These are phyloP conservation scores for Helicorthomorpha holstii DNA, from an alignment of 1,140 invertebrate genomes.

Conservation along the genomic window DNA sequence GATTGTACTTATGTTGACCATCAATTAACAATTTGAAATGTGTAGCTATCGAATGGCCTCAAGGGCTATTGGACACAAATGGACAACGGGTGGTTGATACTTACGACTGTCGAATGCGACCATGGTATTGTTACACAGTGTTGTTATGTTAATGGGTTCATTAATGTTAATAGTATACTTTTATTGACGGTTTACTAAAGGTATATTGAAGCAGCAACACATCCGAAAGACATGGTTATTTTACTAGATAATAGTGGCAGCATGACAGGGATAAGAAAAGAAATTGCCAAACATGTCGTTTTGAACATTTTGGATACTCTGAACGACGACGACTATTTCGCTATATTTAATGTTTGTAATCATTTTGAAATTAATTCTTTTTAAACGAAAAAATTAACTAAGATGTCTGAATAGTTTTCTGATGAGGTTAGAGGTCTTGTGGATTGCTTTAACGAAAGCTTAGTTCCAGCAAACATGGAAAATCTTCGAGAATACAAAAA, in stretches of 20 bases:
- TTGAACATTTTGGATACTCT: slow-evolving; percentile 85
- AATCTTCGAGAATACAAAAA: slow-evolving; percentile 29
- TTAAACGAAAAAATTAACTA: background rate
- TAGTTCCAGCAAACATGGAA: slow-evolving; percentile 40
- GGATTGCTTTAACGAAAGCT: slow-evolving; percentile 56
- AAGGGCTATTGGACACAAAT: background rate
- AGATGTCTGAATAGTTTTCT: background rate
- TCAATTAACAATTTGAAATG: background rate
- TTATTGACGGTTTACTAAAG: slow-evolving; percentile 16
- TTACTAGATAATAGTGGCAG: slow-evolving; percentile 90
- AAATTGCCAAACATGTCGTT: slow-evolving; percentile 81
- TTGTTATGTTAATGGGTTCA: too few relatives aligned
- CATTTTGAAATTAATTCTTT: background rate
- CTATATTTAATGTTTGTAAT: slow-evolving; percentile 49
- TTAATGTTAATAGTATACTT: too few relatives aligned
- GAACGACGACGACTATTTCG: slow-evolving; percentile 95
- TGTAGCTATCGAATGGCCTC: background rate
- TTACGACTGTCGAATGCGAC: slow-evolving; percentile 69
- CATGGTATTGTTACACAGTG: slow-evolving; percentile 36
- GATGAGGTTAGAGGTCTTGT: slow-evolving; percentile 39
- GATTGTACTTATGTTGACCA: too few relatives aligned
- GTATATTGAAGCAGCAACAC: slow-evolving; percentile 92
- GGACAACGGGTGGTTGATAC: slow-evolving; percentile 35
- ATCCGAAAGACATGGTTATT: slow-evolving; percentile 93
- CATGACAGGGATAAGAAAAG: slow-evolving; percentile 82